A percentile compares a stretch with the other conserved stretches of the same genome.
phyloP scores from a whole-genome alignment of 2,113 vertebrate species.

The Poeciliopsis occidentalis region DNA sequence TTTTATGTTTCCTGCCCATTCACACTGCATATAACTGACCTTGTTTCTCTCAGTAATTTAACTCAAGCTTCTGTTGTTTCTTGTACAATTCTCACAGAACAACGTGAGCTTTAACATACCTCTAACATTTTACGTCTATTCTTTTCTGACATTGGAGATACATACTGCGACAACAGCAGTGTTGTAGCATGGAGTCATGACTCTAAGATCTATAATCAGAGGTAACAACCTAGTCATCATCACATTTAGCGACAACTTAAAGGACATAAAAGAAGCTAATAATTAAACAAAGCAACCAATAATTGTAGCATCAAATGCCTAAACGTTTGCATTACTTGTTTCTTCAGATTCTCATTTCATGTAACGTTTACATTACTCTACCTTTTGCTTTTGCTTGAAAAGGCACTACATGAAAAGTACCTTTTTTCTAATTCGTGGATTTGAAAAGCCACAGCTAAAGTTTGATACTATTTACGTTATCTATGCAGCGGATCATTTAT shows the following conservation, averaged over 20 bases:
- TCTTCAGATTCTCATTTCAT: background rate
- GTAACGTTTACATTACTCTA: background rate
- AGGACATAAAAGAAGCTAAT: background rate
- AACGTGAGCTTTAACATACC: slow-evolving; percentile 2
- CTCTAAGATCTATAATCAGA: slow-evolving; percentile 38
- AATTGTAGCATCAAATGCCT: background rate
- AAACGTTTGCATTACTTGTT: background rate
- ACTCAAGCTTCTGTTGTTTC: too few relatives aligned
- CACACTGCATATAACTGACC: background rate
- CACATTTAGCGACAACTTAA: slow-evolving; percentile 6
- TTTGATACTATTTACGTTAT: slow-evolving; percentile 35
- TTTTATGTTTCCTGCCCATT: too few relatives aligned
- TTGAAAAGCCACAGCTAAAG: slow-evolving; percentile 28
- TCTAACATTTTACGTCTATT: background rate
- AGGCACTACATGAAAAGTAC: slow-evolving; percentile 2
- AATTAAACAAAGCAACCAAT: background rate
- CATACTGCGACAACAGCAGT: slow-evolving; percentile 28
- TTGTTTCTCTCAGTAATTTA: background rate
- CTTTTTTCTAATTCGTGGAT: slow-evolving; percentile 54
- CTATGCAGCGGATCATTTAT: slow-evolving; percentile 5
- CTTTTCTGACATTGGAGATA: slow-evolving; percentile 56
- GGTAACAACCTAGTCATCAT: slow-evolving; percentile 13
- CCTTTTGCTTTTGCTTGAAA: slow-evolving; percentile 21
- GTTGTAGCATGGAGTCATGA: slow-evolving; percentile 30
- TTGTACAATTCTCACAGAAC: background rate